Conservation (phyloP, 2,113 vertebrate species). For the Poecilia latipinna region DNA sequence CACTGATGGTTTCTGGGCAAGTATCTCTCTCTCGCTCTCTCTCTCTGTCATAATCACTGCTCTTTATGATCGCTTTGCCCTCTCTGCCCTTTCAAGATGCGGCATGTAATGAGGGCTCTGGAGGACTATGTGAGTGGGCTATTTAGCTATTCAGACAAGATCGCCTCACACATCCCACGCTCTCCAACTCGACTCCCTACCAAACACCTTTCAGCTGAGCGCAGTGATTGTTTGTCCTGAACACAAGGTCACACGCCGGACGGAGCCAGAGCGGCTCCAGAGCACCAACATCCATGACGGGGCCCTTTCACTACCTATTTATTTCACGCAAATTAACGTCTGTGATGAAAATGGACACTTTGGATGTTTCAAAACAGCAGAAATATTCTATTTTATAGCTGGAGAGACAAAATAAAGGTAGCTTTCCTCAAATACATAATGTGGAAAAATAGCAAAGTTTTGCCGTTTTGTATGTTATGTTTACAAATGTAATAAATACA, state of each 20-base stretch:
- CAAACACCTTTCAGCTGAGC: constrained; percentile 54
- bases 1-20: constrained; percentile 73
- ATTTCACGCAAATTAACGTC: neutral
- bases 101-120: constrained; percentile 78
- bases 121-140: constrained; percentile 73
- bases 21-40: constrained; percentile 53
- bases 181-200: constrained; percentile 48
- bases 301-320: constrained; percentile 3
- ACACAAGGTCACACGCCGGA: constrained; percentile 62
- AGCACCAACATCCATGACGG: constrained; percentile 21
- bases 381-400: too few relatives aligned
- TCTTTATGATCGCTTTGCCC: constrained; percentile 82
- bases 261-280: constrained; percentile 17
- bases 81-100: constrained; percentile 79
- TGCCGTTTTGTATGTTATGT: too few relatives aligned
- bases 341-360: constrained; percentile 2
- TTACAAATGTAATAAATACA: too few relatives aligned
- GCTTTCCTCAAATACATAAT: too few relatives aligned
- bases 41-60: constrained; percentile 79
- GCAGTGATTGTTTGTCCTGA: constrained; percentile 52
- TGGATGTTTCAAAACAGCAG: neutral
- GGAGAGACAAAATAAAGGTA: too few relatives aligned
- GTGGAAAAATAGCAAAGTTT: too few relatives aligned
- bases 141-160: constrained; percentile 78
- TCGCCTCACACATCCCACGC: constrained; percentile 65